Conservation (phyloP, 2,797 vertebrate genomes). For the Cichlasoma orientale region DNA sequence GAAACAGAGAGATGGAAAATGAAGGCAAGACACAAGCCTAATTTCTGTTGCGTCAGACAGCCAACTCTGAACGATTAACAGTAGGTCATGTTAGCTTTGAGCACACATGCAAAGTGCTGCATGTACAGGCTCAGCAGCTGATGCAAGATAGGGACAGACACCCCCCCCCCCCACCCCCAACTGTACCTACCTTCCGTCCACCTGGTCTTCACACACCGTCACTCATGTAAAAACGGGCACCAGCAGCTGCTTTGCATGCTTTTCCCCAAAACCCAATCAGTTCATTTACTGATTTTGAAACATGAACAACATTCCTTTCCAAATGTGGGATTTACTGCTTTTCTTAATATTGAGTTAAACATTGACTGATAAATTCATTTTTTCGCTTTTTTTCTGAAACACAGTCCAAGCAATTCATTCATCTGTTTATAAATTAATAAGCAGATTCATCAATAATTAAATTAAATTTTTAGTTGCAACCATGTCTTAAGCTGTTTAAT, state of each 20-base stretch:
- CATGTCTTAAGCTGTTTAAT: neutral
- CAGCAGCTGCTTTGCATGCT: slow-evolving; percentile 30
- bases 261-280: neutral
- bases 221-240: slow-evolving; percentile 11
- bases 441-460: neutral
- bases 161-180: neutral
- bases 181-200: slow-evolving; percentile 30
- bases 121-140: slow-evolving; percentile 22
- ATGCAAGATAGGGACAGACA: slow-evolving; percentile 23
- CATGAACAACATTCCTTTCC: neutral
- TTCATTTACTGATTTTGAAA: neutral
- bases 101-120: neutral
- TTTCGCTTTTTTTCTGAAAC: neutral
- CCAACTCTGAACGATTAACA: neutral
- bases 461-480: neutral
- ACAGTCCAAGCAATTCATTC: neutral
- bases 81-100: slow-evolving; percentile 4
- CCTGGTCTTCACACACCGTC: slow-evolving; percentile 18
- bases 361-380: neutral
- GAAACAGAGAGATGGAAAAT: slow-evolving; percentile 18
- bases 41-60: neutral
- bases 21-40: neutral
- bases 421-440: neutral
- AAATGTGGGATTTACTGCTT: neutral
- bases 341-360: neutral